phyloP scores from a whole-genome alignment of 2,113 vertebrate species.

The Pao palembangensis region DNA sequence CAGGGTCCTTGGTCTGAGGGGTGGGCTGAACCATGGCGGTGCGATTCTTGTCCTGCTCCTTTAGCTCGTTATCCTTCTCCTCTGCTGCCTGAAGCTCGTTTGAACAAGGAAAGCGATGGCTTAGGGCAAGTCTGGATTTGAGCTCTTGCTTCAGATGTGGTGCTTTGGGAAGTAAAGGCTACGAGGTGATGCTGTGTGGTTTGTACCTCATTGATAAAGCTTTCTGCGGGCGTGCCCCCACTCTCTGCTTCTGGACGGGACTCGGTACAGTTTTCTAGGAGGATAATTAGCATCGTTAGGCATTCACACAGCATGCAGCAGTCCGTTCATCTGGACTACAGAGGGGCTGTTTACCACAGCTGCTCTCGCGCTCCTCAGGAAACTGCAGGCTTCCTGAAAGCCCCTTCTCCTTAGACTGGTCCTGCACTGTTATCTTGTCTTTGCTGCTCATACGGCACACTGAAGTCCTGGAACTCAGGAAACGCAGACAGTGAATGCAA shows the following conservation, averaged over 20 bases:
- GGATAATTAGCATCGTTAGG: background rate
- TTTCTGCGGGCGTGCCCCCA: slow-evolving; percentile 47
- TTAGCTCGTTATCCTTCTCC: slow-evolving; percentile 67
- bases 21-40: slow-evolving; percentile 82
- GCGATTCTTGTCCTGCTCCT: slow-evolving; percentile 71
- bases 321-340: no score
- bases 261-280: slow-evolving; percentile 56
- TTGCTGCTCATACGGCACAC: slow-evolving; percentile 90
- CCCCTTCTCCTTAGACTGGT: slow-evolving; percentile 86
- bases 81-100: slow-evolving; percentile 58
- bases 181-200: fast-evolving
- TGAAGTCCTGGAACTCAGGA: slow-evolving; percentile 72
- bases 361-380: slow-evolving; percentile 74
- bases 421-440: slow-evolving; percentile 87
- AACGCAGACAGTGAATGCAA: background rate
- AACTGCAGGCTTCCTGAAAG: slow-evolving; percentile 75
- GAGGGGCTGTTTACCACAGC: slow-evolving; percentile 55
- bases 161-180: no score
- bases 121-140: no score
- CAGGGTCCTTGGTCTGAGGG: slow-evolving; percentile 69
- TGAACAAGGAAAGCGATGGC: no score
- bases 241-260: slow-evolving; percentile 71
- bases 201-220: slow-evolving; percentile 62
- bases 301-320: background rate
- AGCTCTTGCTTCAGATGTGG: no score